These are phyloP conservation scores for Hylyphantes graminicola DNA, from an alignment of 1,140 invertebrate genomes.

Conservation along the genomic window DNA sequence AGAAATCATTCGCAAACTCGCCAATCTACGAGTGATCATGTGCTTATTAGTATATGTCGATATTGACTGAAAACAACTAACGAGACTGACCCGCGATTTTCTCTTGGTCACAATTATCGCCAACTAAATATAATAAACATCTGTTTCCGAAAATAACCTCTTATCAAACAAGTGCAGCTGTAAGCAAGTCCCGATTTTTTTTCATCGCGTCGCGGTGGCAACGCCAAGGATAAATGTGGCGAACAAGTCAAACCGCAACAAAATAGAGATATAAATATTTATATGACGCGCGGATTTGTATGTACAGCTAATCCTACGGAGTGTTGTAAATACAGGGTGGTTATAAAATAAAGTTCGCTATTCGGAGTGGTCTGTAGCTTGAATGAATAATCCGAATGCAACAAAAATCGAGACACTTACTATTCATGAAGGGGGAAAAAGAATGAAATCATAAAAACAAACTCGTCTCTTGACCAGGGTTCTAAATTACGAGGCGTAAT, in stretches of 20 bases:
- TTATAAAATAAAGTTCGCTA: too few relatives aligned
- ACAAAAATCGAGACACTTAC: too few relatives aligned
- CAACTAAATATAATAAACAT: conserved; percentile 18
- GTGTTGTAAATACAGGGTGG: too few relatives aligned
- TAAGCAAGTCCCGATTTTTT: conserved; percentile 6
- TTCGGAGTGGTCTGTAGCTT: too few relatives aligned
- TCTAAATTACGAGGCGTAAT: too few relatives aligned
- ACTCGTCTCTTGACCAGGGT: too few relatives aligned
- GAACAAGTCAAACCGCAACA: conserved; percentile 22
- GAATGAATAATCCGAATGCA: too few relatives aligned
- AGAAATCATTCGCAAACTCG: too few relatives aligned
- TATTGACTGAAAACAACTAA: background rate
- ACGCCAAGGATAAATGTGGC: background rate
- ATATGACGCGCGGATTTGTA: conserved; percentile 5
- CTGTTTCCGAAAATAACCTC: conserved; percentile 28
- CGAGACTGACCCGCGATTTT: background rate
- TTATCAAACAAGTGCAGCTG: conserved; percentile 31
- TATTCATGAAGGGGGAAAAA: too few relatives aligned
- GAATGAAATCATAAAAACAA: too few relatives aligned
- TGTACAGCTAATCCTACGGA: background rate
- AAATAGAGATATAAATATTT: conserved; percentile 21
- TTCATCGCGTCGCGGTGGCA: conserved; percentile 8
- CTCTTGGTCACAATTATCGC: conserved; percentile 1
- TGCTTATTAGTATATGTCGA: too few relatives aligned
- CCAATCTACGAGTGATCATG: too few relatives aligned